Evolutionary conservation across 2,113 vertebrate species (phyloP).

Genomic region (Cyprinodon variegatus): DNA sequence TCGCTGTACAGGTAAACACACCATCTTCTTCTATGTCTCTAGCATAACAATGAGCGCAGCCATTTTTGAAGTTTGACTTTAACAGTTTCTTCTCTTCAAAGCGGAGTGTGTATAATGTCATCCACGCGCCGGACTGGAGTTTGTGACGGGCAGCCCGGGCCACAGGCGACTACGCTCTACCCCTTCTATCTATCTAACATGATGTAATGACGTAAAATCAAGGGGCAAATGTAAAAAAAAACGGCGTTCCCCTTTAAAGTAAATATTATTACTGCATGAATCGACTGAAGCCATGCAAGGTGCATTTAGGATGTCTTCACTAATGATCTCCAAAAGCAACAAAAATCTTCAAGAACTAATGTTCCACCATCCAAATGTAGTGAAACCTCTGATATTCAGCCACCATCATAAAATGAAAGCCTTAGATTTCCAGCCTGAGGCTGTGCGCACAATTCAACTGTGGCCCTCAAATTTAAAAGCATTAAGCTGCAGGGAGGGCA

Average conservation of each 20-base stretch:
- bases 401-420: conserved; percentile 8
- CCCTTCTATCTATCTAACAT: neutral
- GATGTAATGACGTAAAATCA: neutral
- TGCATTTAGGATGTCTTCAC: conserved; percentile 4
- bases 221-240: neutral
- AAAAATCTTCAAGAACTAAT: neutral
- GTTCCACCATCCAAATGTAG: conserved; percentile 20
- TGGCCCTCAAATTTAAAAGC: conserved; percentile 13
- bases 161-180: too few relatives aligned
- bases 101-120: too few relatives aligned
- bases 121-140: too few relatives aligned
- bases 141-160: too few relatives aligned
- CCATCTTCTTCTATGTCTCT: too few relatives aligned
- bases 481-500: conserved; percentile 2
- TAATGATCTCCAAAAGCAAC: conserved; percentile 8
- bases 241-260: neutral
- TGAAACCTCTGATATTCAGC: conserved; percentile 15
- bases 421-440: conserved; percentile 3
- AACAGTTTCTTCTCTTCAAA: too few relatives aligned
- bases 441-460: neutral
- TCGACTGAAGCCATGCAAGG: neutral
- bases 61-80: too few relatives aligned
- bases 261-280: too few relatives aligned
- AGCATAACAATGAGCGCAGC: too few relatives aligned
- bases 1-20: too few relatives aligned